Evolutionary conservation across 2,888 invertebrate species (phyloP).

Genomic region (Trichogramma dendrolimi): DNA sequence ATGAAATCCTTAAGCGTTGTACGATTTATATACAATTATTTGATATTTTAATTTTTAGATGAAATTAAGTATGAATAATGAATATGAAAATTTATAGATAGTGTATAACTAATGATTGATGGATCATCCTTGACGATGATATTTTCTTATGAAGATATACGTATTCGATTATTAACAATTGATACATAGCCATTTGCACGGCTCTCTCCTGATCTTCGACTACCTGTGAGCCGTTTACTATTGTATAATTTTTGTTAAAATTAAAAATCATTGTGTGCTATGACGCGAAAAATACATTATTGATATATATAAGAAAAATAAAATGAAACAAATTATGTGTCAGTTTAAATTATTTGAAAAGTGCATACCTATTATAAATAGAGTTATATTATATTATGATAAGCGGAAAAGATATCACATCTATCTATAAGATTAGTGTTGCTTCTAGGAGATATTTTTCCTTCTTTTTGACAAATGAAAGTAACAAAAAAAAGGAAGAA

Average conservation of each 20-base stretch:
- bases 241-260: slow-evolving; percentile 26
- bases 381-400: slow-evolving; percentile 43
- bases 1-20: too few species aligned
- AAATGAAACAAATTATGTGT: slow-evolving; percentile 42
- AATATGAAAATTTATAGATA: too few species aligned
- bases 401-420: slow-evolving; percentile 46
- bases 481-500: slow-evolving; percentile 23
- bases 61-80: too few species aligned
- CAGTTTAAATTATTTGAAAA: slow-evolving; percentile 48
- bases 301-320: slow-evolving; percentile 6
- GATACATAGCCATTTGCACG: slow-evolving; percentile 14
- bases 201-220: slow-evolving; percentile 48
- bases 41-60: too few species aligned
- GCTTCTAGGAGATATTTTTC: slow-evolving; percentile 50
- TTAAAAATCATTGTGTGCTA: slow-evolving; percentile 27
- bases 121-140: too few species aligned
- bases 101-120: too few species aligned
- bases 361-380: slow-evolving; percentile 50
- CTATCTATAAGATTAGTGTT: slow-evolving; percentile 49
- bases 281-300: slow-evolving; percentile 29
- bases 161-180: slow-evolving; percentile 21
- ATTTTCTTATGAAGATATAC: slow-evolving; percentile 6
- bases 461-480: slow-evolving; percentile 34
- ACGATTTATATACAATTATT: too few species aligned
- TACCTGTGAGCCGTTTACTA: slow-evolving; percentile 34